Conservation (phyloP, 2,888 invertebrate species). For the Pachydiplax longipennis region DNA sequence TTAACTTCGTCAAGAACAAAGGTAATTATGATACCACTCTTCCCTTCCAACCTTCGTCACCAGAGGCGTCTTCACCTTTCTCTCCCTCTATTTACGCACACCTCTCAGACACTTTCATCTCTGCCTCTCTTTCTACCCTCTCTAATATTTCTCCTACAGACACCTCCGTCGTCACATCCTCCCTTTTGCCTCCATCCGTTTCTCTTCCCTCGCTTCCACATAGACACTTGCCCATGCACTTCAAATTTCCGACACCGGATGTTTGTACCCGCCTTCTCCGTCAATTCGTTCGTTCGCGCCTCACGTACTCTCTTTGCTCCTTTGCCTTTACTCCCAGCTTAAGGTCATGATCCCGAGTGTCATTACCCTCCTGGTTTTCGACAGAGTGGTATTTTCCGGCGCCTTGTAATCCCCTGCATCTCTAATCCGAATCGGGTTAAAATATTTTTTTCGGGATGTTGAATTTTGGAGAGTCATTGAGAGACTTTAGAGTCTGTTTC, state of each 20-base stretch:
- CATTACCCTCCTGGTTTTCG: background rate
- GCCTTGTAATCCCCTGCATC: no score
- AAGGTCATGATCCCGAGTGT: no score
- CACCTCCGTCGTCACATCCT: background rate
- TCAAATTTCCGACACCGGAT: slow-evolving; percentile 4
- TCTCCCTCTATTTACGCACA: background rate
- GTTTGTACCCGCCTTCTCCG: background rate
- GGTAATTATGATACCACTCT: slow-evolving; percentile 40
- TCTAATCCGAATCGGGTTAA: no score
- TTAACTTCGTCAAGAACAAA: slow-evolving; percentile 39
- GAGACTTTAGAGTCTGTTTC: no score
- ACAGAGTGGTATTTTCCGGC: no score
- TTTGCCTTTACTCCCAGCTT: background rate
- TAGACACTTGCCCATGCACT: background rate
- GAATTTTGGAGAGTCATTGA: no score
- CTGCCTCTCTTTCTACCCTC: background rate
- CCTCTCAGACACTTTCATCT: background rate
- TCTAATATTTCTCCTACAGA: background rate
- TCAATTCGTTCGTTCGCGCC: background rate
- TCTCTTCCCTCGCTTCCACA: background rate
- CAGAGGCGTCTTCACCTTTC: slow-evolving; percentile 6
- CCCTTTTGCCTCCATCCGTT: no score
- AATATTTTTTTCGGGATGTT: no score
- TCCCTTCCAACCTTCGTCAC: background rate
- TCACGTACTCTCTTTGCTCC: background rate